Conservation (phyloP, 2,888 invertebrate genomes). For the Synanthedon myopaeformis region DNA sequence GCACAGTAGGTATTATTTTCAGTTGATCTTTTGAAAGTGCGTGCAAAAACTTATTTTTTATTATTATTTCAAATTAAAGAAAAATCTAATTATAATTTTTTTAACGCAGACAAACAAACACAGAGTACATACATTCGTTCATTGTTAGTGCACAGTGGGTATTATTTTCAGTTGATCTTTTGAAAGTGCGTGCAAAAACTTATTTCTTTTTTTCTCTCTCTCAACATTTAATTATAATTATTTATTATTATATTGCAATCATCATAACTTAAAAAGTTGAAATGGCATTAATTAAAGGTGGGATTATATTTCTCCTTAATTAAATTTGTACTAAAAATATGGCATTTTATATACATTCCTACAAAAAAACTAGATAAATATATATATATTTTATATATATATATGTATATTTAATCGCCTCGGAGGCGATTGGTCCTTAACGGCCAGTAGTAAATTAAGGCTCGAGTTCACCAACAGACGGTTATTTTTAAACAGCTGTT, state of each 20-base stretch:
- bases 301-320: constrained; percentile 17
- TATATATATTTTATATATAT: too few relatives aligned
- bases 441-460: too few relatives aligned
- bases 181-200: background rate
- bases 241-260: constrained; percentile 9
- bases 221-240: too few relatives aligned
- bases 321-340: constrained; percentile 39
- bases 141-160: too few relatives aligned
- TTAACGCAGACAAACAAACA: too few relatives aligned
- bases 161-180: too few relatives aligned
- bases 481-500: too few relatives aligned
- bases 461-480: too few relatives aligned
- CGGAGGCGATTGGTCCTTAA: too few relatives aligned
- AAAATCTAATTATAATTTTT: background rate
- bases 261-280: constrained; percentile 11
- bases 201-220: too few relatives aligned
- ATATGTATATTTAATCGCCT: background rate
- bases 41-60: background rate
- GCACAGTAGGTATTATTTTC: too few relatives aligned
- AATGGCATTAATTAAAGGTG: constrained; percentile 22
- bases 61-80: background rate
- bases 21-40: background rate
- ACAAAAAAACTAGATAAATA: constrained; percentile 1
- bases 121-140: too few relatives aligned
- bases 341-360: constrained; percentile 19